Evolutionary conservation across 2,888 invertebrate genomes (phyloP), one percentile per base, ranked within the genome.

Genomic region (Apotomis betuletana): DNA sequence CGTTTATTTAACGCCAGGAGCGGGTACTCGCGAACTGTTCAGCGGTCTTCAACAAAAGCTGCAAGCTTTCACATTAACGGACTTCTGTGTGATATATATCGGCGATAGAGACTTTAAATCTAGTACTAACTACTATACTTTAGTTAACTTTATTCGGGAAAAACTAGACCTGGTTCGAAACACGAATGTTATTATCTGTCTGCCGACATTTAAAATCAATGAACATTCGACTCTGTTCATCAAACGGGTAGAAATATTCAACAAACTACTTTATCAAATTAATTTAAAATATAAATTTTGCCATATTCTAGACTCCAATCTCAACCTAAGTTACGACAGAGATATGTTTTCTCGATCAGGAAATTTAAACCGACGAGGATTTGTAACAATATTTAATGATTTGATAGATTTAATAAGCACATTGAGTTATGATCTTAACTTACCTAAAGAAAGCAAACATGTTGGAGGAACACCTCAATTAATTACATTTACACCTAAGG

Each of bases 31-130:
- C 41, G 41, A 41, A 41, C 5, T 41, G 41, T 41, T 41, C 6
- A 41, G 41, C 5, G 41, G 6, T 41, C 41, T 41, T 5, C 41
- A 41, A 41, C 5, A 41, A 6, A 41, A 41, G 41, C 41, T 41
- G 41, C 41, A 41, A 41, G 41, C 5, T 41, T 41, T 41, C 41
- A 41, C 41, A 5, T 5, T 1, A 41, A 41, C 5, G 41, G 6
- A 41, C 41, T 57, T 41, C n/a, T 63, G 63, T 41, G 36, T 63
- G 3, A 54, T 63, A 13, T 63, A 13, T 41, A 54, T 63, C 38
- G 63, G 63, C n/a, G 63, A 54, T 54, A 51, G 38, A 54, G 54
- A 63, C 38, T 63, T 64, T 54, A 41, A 51, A 15, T 41, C 5
- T 41, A 44, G 54, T 64, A 13, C n/a, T 15, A 64, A 64, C 10